Base-by-base conservation (phyloP, 1,140 invertebrate species). In the Chrysopa pallens region DNA sequence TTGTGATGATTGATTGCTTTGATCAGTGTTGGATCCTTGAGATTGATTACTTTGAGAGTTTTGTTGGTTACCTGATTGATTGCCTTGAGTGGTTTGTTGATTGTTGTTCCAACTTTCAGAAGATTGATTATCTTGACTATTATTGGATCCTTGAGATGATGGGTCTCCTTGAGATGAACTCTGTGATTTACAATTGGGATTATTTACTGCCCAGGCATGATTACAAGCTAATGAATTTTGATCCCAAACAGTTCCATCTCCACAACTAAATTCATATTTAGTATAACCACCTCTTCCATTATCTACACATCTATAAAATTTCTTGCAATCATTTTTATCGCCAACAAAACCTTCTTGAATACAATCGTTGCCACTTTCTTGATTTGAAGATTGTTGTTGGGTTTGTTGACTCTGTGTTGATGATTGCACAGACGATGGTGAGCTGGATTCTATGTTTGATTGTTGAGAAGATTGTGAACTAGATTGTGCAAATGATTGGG, bases 221-320 rank as follows among this genome's bases (percentile, higher is more conserved):
- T 83, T 82, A 56, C 81, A 84, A 8, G 65, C 67, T 58, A 71
- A 59, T 39, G 67, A 55, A 6, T 69, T 56, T 40, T 72, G 67
- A 61, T 84, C 80, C 77, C 78, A 85, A 44, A 80, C 70, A 8
- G 80, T 84, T 46, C 75, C 73, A 36, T 67, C 63, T 13, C 72
- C 75, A 54, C 80, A 85, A 8, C 63, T 66, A 59, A 78, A 85
- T 50, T 80, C 72, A 50, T 76, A 75, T 55, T 67, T 72, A 40
- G 61, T 70, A 47, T 68, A 80, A 4, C 63, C 64, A 42, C 65
- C 69, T 63, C 56, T 42, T 9, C 70, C 70, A 46, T 74, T 67
- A 42, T 66, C 65, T 13, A 84, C 76, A 60, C 83, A 86, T 58
- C 80, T 70, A 53, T 83, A 83, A 56, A 85, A 86, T 57, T 80